Evolutionary conservation across 2,888 invertebrate genomes (phyloP), one percentile per base, ranked within the genome.

Genomic region (Diarsia mendica): DNA sequence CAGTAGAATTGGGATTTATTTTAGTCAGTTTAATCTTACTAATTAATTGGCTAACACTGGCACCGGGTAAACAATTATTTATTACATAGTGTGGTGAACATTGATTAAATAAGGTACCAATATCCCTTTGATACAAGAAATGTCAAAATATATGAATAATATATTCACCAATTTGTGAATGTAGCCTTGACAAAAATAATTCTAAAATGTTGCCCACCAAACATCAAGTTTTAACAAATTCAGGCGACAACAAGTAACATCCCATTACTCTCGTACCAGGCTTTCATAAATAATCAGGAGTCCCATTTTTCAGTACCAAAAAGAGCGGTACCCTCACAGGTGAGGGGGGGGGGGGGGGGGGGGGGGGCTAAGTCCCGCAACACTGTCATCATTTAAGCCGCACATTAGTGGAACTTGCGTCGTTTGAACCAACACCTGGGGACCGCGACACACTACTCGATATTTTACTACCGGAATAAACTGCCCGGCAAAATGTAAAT

Each of bases 351-450:
- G 83, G 63, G 61, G n/a, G n/a, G n/a, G n/a, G n/a, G 63, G 61
- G n/a, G 39, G 61, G n/a, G 44, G 63, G 75, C 87, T 88, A 90
- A 91, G 90, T 89, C 89, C 92, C 91, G 88, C 94, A 92, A 93
- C 93, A 93, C 90, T 95, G 95, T 95, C 95, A 95, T 95, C 93
- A 93, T 95, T 95, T 95, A 96, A 95, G 95, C 95, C 95, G 92
- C 93, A 95, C 94, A 96, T 96, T 96, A 95, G 94, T 89, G 91
- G 94, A 96, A 95, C 95, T 96, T 96, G 94, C 92, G 92, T 94
- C 93, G 95, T 94, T 94, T 92, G 92, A 91, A 90, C 91, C 91
- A 88, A 91, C 95, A 95, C 96, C 95, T 95, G 95, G 91, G 95
- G 87, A 72, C 77, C 91, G 89, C 90, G 89, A 92, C 91, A 91